A percentile compares a stretch with the other conserved stretches of the same genome.
phyloP scores from a whole-genome alignment of 2,888 invertebrate species.

The Agonopterix subpropinquella region DNA sequence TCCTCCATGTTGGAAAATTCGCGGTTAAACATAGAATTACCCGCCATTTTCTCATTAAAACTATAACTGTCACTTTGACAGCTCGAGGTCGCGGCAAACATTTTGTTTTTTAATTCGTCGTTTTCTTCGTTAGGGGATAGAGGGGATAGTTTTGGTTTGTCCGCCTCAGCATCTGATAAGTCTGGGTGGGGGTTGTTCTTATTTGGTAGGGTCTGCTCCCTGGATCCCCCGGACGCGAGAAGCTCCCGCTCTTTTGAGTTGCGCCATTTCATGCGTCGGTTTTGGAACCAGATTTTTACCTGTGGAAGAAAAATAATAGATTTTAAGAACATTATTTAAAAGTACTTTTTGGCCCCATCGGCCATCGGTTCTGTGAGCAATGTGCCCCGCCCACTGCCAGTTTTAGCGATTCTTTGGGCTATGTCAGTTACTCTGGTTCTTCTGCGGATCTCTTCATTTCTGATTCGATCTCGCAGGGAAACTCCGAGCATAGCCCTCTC shows the following conservation, averaged over 20 bases:
- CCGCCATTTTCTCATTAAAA: slow-evolving; percentile 60
- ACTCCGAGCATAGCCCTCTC: too few relatives aligned
- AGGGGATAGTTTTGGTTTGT: slow-evolving; percentile 82
- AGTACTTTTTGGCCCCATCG: too few relatives aligned
- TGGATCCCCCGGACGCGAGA: slow-evolving; percentile 92
- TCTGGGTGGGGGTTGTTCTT: slow-evolving; percentile 98
- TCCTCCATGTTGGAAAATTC: slow-evolving; percentile 58
- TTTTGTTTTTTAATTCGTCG: slow-evolving; percentile 46
- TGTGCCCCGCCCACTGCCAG: too few relatives aligned
- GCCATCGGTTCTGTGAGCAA: too few relatives aligned
- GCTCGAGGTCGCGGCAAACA: slow-evolving; percentile 47
- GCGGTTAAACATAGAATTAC: slow-evolving; percentile 36
- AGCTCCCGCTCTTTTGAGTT: slow-evolving; percentile 98
- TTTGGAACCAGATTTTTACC: slow-evolving; percentile 92
- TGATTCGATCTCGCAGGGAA: too few relatives aligned
- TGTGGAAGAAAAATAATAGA: slow-evolving; percentile 26
- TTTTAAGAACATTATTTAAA: too few relatives aligned
- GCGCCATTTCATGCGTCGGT: slow-evolving; percentile 99
- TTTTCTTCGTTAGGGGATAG: slow-evolving; percentile 64
- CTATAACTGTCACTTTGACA: slow-evolving; percentile 41
- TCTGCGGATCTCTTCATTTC: too few relatives aligned
- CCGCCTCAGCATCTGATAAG: slow-evolving; percentile 91
- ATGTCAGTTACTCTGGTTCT: too few relatives aligned
- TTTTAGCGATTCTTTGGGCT: too few relatives aligned
- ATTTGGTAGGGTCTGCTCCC: slow-evolving; percentile 96